Evolutionary conservation across 2,113 vertebrate genomes (phyloP).

Genomic region (Esox niger): DNA sequence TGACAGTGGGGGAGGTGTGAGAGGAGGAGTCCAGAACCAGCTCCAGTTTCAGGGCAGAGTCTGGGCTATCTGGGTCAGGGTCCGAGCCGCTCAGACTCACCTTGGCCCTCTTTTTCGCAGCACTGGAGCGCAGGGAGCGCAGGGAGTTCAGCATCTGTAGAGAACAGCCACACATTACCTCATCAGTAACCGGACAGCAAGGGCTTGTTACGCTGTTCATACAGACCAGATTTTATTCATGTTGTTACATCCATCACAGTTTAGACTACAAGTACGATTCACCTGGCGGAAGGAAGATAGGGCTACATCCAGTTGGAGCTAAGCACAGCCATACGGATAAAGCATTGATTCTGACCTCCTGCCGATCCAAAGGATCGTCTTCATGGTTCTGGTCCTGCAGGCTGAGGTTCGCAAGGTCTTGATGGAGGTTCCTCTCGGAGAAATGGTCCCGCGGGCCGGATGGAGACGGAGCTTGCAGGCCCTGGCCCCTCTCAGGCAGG

Average conservation of each 20-base stretch:
- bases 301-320: not conserved
- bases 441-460: constrained; percentile 35
- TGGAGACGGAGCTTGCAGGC: constrained; percentile 2
- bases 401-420: constrained; percentile 67
- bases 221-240: not conserved
- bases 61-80: constrained; percentile 81
- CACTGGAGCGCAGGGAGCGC: constrained; percentile 82
- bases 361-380: constrained; percentile 80
- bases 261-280: not conserved
- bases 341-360: constrained; percentile 77
- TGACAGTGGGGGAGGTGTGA: constrained; percentile 70
- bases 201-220: not conserved
- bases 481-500: constrained; percentile 30
- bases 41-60: constrained; percentile 75
- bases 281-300: too few species aligned
- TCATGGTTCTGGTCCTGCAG: constrained; percentile 43
- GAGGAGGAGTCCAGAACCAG: constrained; percentile 67
- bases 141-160: constrained; percentile 88
- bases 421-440: constrained; percentile 47
- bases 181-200: not conserved
- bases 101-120: constrained; percentile 89
- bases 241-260: not conserved
- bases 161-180: constrained; percentile 2
- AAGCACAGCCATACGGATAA: not conserved
- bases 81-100: constrained; percentile 73